Conservation (phyloP, 2,113 vertebrate species). For the Haemorhous mexicanus region DNA sequence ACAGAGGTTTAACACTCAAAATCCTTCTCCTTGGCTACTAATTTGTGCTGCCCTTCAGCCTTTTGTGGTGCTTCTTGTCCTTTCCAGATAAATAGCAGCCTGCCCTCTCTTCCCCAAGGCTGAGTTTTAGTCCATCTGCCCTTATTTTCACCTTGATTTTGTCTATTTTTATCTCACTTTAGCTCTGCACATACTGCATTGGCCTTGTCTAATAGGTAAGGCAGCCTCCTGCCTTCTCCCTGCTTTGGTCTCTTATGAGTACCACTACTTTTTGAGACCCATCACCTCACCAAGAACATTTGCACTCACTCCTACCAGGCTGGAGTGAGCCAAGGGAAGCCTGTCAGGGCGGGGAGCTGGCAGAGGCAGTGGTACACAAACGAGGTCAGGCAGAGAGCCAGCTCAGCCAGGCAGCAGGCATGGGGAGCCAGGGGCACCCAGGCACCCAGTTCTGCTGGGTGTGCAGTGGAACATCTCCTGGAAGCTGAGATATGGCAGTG, state of each 20-base stretch:
- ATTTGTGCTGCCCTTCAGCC: neutral
- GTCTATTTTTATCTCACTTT: neutral
- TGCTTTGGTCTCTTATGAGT: neutral
- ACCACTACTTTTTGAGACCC: neutral
- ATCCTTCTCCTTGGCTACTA: neutral
- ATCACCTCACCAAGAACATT: neutral
- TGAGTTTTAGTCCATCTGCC: neutral
- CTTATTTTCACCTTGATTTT: neutral
- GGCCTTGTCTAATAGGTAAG: neutral
- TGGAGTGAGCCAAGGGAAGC: neutral
- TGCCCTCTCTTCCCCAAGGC: neutral
- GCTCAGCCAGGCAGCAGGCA: rapidly evolving
- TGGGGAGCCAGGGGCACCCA: neutral
- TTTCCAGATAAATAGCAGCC: neutral
- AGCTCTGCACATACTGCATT: neutral
- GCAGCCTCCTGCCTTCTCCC: neutral
- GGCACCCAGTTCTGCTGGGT: rapidly evolving
- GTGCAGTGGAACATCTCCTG: neutral
- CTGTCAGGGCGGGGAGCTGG: neutral
- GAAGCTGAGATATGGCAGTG: neutral
- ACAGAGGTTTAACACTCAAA: neutral
- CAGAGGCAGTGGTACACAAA: neutral
- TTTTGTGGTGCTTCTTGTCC: neutral
- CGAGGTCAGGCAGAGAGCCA: neutral
- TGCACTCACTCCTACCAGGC: neutral